Conservation (phyloP, 2,113 vertebrate genomes). For the Fregetta grallaria region DNA sequence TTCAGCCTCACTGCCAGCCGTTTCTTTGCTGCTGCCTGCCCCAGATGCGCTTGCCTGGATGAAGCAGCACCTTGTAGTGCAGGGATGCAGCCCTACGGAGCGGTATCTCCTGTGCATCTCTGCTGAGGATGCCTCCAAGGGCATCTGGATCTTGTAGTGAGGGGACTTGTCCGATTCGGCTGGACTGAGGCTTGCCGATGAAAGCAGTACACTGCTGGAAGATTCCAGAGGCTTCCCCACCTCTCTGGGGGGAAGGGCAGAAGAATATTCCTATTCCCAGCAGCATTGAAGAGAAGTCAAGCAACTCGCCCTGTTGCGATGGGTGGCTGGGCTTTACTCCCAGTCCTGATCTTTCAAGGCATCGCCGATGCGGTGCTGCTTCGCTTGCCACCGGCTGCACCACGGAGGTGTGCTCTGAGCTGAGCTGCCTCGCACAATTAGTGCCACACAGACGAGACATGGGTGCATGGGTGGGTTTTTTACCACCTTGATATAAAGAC, state of each 20-base stretch:
- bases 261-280: background rate
- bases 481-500: background rate
- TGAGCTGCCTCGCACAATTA: background rate
- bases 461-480: background rate
- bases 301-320: background rate
- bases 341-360: background rate
- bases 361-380: accelerated
- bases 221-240: background rate
- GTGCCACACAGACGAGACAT: background rate
- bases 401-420: background rate
- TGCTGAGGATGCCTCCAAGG: background rate
- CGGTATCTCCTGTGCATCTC: background rate
- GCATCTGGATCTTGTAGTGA: background rate
- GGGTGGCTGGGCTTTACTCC: background rate
- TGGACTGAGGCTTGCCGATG: background rate
- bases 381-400: background rate
- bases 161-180: background rate
- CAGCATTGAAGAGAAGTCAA: background rate
- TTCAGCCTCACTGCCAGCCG: background rate
- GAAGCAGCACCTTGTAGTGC: background rate
- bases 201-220: background rate
- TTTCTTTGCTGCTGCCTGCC: background rate
- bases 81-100: background rate
- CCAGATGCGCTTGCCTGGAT: background rate
- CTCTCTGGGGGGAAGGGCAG: background rate